A percentile compares a stretch with the other conserved stretches of the same genome.
Evolutionary conservation across 2,797 vertebrate species (phyloP).

Genomic region (Sandelia bainsii): DNA sequence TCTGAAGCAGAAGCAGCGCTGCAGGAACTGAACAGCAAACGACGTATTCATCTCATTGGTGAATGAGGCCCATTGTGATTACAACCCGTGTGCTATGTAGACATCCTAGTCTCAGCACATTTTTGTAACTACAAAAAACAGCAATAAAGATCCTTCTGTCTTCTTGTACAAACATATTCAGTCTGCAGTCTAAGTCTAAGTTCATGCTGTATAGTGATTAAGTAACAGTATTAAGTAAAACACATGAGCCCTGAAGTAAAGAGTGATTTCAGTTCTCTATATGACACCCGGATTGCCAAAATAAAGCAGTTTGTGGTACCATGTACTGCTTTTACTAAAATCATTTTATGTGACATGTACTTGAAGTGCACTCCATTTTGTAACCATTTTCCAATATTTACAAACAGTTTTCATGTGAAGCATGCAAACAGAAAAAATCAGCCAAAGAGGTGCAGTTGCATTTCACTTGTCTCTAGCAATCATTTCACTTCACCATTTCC

Average conservation of each 20-base stretch:
- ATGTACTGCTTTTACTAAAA: neutral
- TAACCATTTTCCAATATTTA: neutral
- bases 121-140: neutral
- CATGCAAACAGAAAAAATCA: constrained; percentile 7
- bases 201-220: too few species aligned
- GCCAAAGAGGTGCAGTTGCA: constrained; percentile 29
- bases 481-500: constrained; percentile 7
- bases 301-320: neutral
- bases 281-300: constrained; percentile 1
- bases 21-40: too few species aligned
- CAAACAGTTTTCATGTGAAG: constrained; percentile 18
- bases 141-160: neutral
- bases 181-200: neutral
- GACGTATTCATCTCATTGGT: too few species aligned
- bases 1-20: too few species aligned
- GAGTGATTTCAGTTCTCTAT: neutral
- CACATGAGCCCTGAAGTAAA: neutral
- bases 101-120: neutral
- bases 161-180: neutral
- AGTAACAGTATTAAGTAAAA: neutral
- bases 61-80: neutral
- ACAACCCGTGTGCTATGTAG: neutral
- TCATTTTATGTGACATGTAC: neutral
- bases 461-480: constrained; percentile 19
- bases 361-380: neutral